A percentile compares a stretch with the other conserved stretches of the same genome.
These are phyloP conservation scores for Myrmecophaga tridactyla DNA, from an alignment of 2,113 vertebrate genomes.

Conservation along the genomic window DNA sequence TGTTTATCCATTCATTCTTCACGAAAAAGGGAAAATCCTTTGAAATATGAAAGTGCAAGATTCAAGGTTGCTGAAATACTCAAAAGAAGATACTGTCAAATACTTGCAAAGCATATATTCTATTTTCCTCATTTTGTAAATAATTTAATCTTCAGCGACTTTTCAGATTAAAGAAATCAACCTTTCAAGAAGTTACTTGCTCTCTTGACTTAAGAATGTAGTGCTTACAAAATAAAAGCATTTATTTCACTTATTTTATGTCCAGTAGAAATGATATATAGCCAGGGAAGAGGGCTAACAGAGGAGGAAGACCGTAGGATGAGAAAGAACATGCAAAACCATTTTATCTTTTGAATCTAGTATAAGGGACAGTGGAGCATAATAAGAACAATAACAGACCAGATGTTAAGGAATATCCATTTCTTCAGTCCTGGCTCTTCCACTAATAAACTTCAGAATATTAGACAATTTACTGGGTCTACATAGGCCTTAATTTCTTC, in stretches of 20 bases:
- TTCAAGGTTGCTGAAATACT: background rate
- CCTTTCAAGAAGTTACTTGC: constrained; percentile 6
- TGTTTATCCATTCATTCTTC: background rate
- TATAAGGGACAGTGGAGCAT: background rate
- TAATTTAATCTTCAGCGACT: background rate
- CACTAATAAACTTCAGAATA: background rate
- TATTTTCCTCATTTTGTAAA: background rate
- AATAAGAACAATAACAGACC: background rate
- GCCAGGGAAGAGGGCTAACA: too few species aligned
- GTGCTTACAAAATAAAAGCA: constrained; percentile 26
- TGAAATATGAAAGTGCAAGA: background rate
- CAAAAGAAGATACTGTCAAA: background rate
- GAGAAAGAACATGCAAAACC: background rate
- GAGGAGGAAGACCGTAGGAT: background rate
- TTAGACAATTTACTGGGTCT: background rate
- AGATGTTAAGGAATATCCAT: background rate
- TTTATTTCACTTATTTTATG: background rate
- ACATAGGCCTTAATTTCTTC: background rate
- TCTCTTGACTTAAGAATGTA: background rate
- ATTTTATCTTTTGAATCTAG: background rate
- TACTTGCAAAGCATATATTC: background rate
- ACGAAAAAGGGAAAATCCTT: constrained; percentile 38
- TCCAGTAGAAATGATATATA: background rate
- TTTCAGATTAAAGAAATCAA: constrained; percentile 9
- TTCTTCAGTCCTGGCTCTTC: background rate